phyloP scores from a whole-genome alignment of 1,140 invertebrate genomes.

The Penaeus indicus region DNA sequence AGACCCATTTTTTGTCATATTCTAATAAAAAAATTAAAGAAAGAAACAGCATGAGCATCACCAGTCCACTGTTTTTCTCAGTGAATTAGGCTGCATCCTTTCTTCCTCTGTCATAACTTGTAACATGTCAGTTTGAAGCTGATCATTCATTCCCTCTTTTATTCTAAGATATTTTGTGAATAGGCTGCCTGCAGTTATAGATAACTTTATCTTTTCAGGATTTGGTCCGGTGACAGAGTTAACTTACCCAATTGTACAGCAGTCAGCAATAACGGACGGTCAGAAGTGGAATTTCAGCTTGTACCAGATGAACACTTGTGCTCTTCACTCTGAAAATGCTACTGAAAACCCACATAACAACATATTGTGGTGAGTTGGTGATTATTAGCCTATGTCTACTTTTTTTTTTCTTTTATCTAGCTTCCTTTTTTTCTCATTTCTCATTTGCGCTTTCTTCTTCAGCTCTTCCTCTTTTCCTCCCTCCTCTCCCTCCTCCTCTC shows the following conservation, averaged over 20 bases:
- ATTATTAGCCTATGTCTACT: no score
- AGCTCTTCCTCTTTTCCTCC: not conserved
- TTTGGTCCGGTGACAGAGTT: slow-evolving; percentile 54
- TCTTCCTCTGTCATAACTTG: no score
- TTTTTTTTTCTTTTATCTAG: not conserved
- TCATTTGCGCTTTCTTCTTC: not conserved
- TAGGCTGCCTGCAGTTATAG: no score
- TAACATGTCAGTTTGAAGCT: no score
- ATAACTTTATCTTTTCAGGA: not conserved
- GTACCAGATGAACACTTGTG: slow-evolving; percentile 51
- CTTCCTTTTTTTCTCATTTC: not conserved
- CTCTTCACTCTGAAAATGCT: slow-evolving; percentile 43
- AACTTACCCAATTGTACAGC: slow-evolving; percentile 54
- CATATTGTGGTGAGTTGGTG: slow-evolving; percentile 45
- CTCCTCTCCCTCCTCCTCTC: not conserved
- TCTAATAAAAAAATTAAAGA: no score
- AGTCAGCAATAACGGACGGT: slow-evolving; percentile 46
- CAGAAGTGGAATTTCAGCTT: slow-evolving; percentile 34
- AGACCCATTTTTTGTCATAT: no score
- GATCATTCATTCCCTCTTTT: no score
- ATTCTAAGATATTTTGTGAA: no score
- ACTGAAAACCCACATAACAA: slow-evolving; percentile 45
- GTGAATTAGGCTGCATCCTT: no score
- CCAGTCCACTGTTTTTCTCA: no score
- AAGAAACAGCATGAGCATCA: no score